A percentile compares a stretch with the other conserved stretches of the same genome.
Conservation (phyloP, 2,797 vertebrate species). For the Acridotheres tristis region DNA sequence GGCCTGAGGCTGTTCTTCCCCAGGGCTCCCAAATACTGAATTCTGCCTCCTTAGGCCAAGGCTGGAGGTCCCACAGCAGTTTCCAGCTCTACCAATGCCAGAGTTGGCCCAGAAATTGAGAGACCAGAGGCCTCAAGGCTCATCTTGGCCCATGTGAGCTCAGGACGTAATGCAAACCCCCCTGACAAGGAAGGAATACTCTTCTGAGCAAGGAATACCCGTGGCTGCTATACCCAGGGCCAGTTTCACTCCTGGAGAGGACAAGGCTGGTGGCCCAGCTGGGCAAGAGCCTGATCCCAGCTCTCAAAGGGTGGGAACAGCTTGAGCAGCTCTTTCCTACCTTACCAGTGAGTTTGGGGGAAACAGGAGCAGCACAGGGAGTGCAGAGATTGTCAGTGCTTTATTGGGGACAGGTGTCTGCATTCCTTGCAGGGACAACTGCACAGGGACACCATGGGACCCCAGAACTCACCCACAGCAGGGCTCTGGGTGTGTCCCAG, state of each 20-base stretch:
- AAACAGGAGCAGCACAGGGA: background rate
- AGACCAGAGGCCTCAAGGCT: background rate
- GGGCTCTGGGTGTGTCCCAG: too few species aligned
- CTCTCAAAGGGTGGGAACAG: background rate
- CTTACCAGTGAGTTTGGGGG: fast-evolving
- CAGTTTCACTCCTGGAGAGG: background rate
- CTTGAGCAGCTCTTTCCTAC: background rate
- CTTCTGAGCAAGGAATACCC: background rate
- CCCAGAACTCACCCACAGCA: background rate
- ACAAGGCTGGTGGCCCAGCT: background rate
- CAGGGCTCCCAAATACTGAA: fast-evolving
- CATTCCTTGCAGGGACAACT: background rate
- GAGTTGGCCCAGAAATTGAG: background rate
- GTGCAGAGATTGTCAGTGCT: background rate
- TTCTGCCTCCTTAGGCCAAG: background rate
- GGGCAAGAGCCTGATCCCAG: background rate
- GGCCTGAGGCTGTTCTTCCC: background rate
- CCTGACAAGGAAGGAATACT: fast-evolving
- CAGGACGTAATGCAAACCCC: fast-evolving
- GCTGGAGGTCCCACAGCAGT: background rate
- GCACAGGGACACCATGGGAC: fast-evolving
- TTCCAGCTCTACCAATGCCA: background rate
- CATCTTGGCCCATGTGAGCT: background rate
- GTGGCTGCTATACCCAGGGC: background rate
- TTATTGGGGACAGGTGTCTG: background rate